Evolutionary conservation across 1,140 invertebrate genomes (phyloP), one percentile per base, ranked within the genome.

Genomic region (Lamellibrachia luymesi): DNA sequence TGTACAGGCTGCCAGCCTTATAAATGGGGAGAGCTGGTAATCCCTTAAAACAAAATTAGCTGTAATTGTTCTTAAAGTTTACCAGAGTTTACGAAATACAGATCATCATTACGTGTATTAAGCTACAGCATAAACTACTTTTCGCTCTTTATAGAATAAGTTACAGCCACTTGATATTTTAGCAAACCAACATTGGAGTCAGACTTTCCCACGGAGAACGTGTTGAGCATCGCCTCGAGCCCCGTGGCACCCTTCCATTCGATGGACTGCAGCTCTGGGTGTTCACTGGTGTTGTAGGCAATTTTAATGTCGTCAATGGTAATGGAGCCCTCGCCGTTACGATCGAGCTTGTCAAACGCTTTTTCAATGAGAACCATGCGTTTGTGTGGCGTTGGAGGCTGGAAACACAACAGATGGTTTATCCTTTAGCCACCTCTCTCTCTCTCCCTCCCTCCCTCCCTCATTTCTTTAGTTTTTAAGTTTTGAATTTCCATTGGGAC

Each of bases 311-410:
- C 91, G 4, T 98, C 97, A 2, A 98, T 96, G 1, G 98, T 98
- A 50, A 99, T 97, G 50, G 97, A 96, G 2, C 98, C 98, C 95
- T 99, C 98, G 0, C 97, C 97, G 8, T 97, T 97, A 95, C 97
- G 97, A 95, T 99, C 98, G 95, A 99, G 95, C 96, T 98, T 98
- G 94, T 97, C 97, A 95, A 98, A 99, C 0, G 98, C 98, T 95
- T 98, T 97, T 91, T 98, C 97, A 2, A 98, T 97, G 0, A 98
- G 97, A 91, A 97, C 97, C 93, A 97, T 96, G 50, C 98, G 97
- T 2, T 96, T 97, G 2, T 98, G 97, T 2, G 97, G 97, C 97
- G 99, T 97, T 1, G 98, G 98, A 0, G 98, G 98, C 98, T 99
- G 93, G 92, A 96, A 52, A 97, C 97, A 91, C 8, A 90, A 93